Percentiles rank a stretch among this genome's conserved stretches.
Conservation (phyloP, 2,888 invertebrate species). For the Lasioglossum vierecki region DNA sequence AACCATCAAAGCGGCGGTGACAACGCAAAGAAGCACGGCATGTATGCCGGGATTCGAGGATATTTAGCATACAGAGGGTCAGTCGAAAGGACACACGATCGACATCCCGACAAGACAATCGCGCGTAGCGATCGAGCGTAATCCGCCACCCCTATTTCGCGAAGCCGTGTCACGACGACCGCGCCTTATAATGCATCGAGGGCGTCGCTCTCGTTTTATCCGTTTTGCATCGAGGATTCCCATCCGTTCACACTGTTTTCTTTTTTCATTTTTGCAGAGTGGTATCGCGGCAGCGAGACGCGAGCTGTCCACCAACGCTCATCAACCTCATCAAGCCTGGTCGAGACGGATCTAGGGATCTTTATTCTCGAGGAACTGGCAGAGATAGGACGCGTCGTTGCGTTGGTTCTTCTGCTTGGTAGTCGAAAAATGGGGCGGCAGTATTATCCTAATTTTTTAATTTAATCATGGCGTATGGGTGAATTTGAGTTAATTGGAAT, state of each 20-base stretch:
- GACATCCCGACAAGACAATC: constrained; percentile 68
- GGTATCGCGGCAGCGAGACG: constrained; percentile 19
- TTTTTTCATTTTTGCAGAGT: background rate
- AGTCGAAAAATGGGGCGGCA: background rate
- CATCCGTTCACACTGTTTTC: constrained; percentile 34
- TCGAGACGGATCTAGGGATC: constrained; percentile 31
- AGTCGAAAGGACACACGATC: constrained; percentile 57
- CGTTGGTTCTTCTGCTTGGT: background rate
- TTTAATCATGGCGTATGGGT: background rate
- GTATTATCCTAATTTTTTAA: background rate
- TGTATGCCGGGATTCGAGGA: constrained; percentile 3
- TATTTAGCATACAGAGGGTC: constrained; percentile 43
- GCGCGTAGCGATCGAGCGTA: constrained; percentile 48
- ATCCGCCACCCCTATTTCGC: constrained; percentile 50
- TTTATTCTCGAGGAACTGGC: background rate
- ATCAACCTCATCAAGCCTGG: constrained; percentile 65
- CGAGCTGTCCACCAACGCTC: constrained; percentile 70
- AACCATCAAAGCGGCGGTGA: constrained; percentile 39
- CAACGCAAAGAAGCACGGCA: constrained; percentile 30
- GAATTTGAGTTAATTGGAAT: too few species aligned
- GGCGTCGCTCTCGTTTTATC: constrained; percentile 18
- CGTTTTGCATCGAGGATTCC: constrained; percentile 33
- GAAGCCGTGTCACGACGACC: constrained; percentile 23
- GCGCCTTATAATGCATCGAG: constrained; percentile 38
- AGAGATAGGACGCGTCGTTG: background rate